Base-by-base conservation (phyloP, 30 jellyfish, hydroid and myxozoan species). In the Chironex yamaguchii region DNA sequence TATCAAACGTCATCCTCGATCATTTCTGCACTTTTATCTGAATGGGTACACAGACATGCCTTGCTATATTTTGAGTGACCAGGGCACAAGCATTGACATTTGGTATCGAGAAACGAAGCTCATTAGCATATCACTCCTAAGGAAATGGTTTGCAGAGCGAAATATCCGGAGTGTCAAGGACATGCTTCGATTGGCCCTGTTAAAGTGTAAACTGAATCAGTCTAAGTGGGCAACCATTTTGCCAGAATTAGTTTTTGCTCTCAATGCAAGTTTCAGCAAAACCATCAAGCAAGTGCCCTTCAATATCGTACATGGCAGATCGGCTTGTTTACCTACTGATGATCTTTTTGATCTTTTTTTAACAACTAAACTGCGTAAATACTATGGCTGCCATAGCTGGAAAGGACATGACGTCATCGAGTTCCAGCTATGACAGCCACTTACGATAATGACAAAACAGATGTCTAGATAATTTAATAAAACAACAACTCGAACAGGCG, bases 161-260 rank as follows among this genome's bases (percentile, higher is more conserved):
- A 32, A 69, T 23, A 69, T 69, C 34, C 22, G 67, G 20, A 69
- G 21, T 33, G 26, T 69, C 26, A 69, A 69, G 31, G 83, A 69
- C 72, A n/a, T 82, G 92, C 48, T 82, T 21, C 65, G 79, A 64
- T 81, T 77, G n/a, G 85, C 68, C 70, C 34, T 82, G 28, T 78
- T 82, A 14, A 85, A 82, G 67, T 85, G 86, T 14, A 81, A 73
- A 36, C 79, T 68, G 49, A 67, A 34, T 36, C 86, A 82, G 76
- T 34, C 84, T 3, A 77, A 85, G 35, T 72, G 95, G 95, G 50
- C 68, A 34, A 49, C 79, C 14, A 36, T 4, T 28, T 25, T 71
- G 0, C 85, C 85, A 17, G 49, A 32, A 11, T 35, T 30, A 13
- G 23, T 71, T 0, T 42, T 71, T 35, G 85, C 85, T 33, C 29